A percentile compares a stretch with the other conserved stretches of the same genome.
Conservation (phyloP, 2,888 invertebrate genomes). For the Andrena dorsata region DNA sequence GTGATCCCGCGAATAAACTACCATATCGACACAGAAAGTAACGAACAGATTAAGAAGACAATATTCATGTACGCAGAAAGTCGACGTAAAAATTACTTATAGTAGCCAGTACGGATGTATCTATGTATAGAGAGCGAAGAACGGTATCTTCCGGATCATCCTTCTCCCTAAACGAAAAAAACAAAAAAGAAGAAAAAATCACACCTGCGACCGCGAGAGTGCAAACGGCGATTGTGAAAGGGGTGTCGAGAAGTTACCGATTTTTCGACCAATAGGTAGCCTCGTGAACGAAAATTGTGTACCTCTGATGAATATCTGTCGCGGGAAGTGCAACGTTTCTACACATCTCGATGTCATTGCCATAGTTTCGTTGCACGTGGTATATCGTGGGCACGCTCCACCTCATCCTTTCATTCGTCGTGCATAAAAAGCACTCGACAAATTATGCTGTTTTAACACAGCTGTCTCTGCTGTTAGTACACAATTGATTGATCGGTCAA, state of each 20-base stretch:
- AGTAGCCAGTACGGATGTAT: slow-evolving; percentile 43
- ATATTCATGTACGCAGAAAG: slow-evolving; percentile 43
- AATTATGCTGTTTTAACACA: slow-evolving; percentile 44
- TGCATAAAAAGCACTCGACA: slow-evolving; percentile 5
- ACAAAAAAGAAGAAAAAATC: too few relatives aligned
- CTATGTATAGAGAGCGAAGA: slow-evolving; percentile 43
- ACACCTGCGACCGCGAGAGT: background rate
- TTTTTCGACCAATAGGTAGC: slow-evolving; percentile 35
- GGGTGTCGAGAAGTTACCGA: slow-evolving; percentile 25
- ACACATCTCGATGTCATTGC: slow-evolving; percentile 38
- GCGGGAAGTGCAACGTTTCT: slow-evolving; percentile 37
- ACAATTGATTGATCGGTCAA: slow-evolving; percentile 29
- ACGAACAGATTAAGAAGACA: slow-evolving; percentile 33
- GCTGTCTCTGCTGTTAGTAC: background rate
- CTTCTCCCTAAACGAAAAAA: slow-evolving; percentile 12
- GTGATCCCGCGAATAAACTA: slow-evolving; percentile 13
- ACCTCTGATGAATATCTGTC: slow-evolving; percentile 41
- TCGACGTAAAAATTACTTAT: slow-evolving; percentile 31
- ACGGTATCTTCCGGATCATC: slow-evolving; percentile 27
- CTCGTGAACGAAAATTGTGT: slow-evolving; percentile 10
- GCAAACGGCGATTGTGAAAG: slow-evolving; percentile 5
- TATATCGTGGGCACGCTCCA: slow-evolving; percentile 3
- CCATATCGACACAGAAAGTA: slow-evolving; percentile 44
- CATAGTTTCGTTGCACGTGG: slow-evolving; percentile 12
- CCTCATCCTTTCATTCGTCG: slow-evolving; percentile 23